Base-by-base conservation (phyloP, 2,113 vertebrate species). In the Istiophorus platypterus region DNA sequence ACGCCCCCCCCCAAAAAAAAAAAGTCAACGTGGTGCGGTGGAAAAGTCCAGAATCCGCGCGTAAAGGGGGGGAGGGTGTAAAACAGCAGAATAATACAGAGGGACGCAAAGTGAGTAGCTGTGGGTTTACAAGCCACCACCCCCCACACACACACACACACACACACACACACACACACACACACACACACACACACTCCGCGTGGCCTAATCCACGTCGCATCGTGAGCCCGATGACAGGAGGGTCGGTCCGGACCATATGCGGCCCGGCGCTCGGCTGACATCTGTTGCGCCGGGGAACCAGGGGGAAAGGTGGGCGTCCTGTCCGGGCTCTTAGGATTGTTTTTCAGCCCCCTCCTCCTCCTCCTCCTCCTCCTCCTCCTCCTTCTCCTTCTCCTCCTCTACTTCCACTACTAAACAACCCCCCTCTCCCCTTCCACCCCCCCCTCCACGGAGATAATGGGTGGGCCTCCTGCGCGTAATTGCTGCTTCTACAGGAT, bases 241-340 rank as follows among this genome's bases (percentile, higher is more conserved):
- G 81, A 77, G 58, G n/a, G 57, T 64, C 68, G 69, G 31, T 57
- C 82, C 69, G 66, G 72, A 76, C 68, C 39, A 84, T 71, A 78
- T 20, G 84, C 87, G 88, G 81, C 29, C 76, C 73, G 83, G 91
- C 88, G 89, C 91, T 86, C 88, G 89, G 80, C 82, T 89, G 93
- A 94, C 93, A 95, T 95, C 94, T 95, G 94, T 93, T 94, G 93
- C 92, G 39, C 89, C 52, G 76, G 51, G 73, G 47, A 85, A n/a
- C n/a, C n/a, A 89, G 82, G 85, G 31, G 31, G 6, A 57, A 85
- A 89, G 82, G 87, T 94, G 74, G 77, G 77, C 81, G 78, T 56
- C 74, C 65, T 72, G 86, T 88, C 81, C 82, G 24, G 52, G 45
- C 85, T 63, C 41, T 86, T n/a, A n/a, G n/a, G 88, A 80, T 69